Base-by-base conservation (phyloP, 2,888 invertebrate species). In the Pachliopta kotzebuea region DNA sequence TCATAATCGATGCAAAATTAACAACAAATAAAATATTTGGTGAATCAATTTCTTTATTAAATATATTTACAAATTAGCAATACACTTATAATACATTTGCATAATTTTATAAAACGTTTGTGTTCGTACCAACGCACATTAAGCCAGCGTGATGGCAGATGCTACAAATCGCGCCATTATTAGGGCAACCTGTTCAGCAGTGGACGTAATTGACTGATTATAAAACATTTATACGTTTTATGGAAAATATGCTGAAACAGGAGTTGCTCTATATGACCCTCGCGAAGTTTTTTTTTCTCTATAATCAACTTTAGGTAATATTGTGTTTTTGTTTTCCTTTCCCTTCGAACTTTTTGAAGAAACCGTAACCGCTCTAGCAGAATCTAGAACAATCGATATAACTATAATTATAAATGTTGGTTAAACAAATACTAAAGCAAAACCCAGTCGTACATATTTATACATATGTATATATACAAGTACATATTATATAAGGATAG, bases 181-280 rank as follows among this genome's bases (percentile, higher is more conserved):
- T n/a, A n/a, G n/a, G n/a, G n/a, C n/a, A n/a, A n/a, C n/a, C n/a
- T n/a, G n/a, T n/a, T n/a, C n/a, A n/a, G n/a, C n/a, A n/a, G n/a
- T n/a, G n/a, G n/a, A n/a, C n/a, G n/a, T n/a, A n/a, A n/a, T n/a
- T n/a, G n/a, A n/a, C n/a, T n/a, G n/a, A n/a, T n/a, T n/a, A n/a
- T n/a, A n/a, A 21, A 52, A 61, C 49, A 57, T 62, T 56, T 56
- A 66, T 31, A 55, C 69, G 69, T 73, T 59, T 77, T 67, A 81
- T 11, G 86, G 89, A 75, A 92, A 92, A 77, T 92, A 92, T 31
- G 92, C 92, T 6, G 92, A 92, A 4, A 90, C 85, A 1, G 91
- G 90, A 4, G 92, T 92, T 4, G 83, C 73, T 53, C 89, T 78
- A 69, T 87, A 87, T 0, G 86, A 85, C n/a, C 76, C 74, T 67